Percentiles rank a stretch among this genome's conserved stretches.
These are phyloP conservation scores for Silurus glanis DNA, from an alignment of 2,113 vertebrate species.

Conservation along the genomic window DNA sequence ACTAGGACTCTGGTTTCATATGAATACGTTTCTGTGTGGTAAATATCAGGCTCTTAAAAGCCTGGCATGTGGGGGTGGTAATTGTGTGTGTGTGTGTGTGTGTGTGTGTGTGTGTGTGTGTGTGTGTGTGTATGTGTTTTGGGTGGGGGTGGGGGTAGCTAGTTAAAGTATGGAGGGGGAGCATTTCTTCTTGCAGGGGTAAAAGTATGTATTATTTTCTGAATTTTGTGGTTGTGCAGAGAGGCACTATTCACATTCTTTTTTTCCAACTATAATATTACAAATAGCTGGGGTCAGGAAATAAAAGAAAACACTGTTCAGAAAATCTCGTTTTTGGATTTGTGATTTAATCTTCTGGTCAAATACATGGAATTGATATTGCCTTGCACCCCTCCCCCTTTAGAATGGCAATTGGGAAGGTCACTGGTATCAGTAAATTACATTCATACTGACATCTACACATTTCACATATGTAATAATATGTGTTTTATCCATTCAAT, in stretches of 20 bases:
- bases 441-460: not conserved
- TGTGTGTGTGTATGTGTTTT: not conserved
- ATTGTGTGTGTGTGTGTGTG: not conserved
- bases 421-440: slow-evolving; percentile 23
- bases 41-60: slow-evolving; percentile 23
- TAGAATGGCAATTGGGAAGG: not conserved
- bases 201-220: slow-evolving; percentile 25
- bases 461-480: not conserved
- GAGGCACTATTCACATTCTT: not conserved
- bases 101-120: not conserved
- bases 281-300: not conserved
- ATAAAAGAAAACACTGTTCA: not conserved
- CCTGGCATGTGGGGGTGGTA: not conserved
- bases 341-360: not conserved
- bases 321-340: slow-evolving; percentile 3
- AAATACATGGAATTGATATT: not conserved
- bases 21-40: not conserved
- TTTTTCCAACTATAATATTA: not conserved
- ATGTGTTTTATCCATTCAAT: slow-evolving; percentile 7
- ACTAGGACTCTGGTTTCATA: slow-evolving; percentile 23
- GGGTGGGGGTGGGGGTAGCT: not conserved
- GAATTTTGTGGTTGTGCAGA: slow-evolving; percentile 15
- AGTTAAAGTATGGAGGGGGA: not conserved
- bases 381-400: not conserved
- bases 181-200: not conserved